These are phyloP conservation scores for Melopsittacus undulatus DNA, from an alignment of 2,797 vertebrate genomes.

Conservation along the genomic window DNA sequence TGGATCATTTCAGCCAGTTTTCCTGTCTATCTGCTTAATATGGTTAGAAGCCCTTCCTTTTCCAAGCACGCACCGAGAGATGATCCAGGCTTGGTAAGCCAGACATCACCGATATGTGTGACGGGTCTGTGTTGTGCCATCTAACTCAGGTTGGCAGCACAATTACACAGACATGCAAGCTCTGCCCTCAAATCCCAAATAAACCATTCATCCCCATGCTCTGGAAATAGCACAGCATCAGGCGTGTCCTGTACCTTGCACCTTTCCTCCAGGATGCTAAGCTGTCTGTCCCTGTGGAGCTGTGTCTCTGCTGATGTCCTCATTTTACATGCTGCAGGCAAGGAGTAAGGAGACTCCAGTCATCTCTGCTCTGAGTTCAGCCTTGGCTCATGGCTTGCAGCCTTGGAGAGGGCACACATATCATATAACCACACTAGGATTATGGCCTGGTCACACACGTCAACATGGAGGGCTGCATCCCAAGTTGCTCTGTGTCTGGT, in stretches of 20 bases:
- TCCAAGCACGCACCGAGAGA: accelerated
- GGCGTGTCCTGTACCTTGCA: accelerated
- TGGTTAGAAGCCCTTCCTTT: background rate
- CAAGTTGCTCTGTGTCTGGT: background rate
- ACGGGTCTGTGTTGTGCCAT: accelerated
- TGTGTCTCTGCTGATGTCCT: background rate
- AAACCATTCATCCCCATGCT: background rate
- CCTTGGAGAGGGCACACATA: background rate
- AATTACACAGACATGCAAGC: background rate
- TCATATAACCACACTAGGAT: background rate
- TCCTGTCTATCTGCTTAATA: background rate
- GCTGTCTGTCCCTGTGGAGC: background rate
- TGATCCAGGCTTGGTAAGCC: background rate
- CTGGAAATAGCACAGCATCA: background rate
- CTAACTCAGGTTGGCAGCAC: background rate
- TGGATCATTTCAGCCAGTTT: background rate
- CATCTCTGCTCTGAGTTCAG: background rate
- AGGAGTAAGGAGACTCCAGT: background rate
- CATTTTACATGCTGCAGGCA: background rate
- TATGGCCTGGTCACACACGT: background rate
- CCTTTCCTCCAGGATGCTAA: background rate
- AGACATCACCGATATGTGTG: background rate
- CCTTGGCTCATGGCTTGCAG: background rate
- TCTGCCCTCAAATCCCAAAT: background rate
- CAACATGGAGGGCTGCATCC: background rate